Base-by-base conservation (phyloP, 1,140 invertebrate species). In the Drosophila carrolli region DNA sequence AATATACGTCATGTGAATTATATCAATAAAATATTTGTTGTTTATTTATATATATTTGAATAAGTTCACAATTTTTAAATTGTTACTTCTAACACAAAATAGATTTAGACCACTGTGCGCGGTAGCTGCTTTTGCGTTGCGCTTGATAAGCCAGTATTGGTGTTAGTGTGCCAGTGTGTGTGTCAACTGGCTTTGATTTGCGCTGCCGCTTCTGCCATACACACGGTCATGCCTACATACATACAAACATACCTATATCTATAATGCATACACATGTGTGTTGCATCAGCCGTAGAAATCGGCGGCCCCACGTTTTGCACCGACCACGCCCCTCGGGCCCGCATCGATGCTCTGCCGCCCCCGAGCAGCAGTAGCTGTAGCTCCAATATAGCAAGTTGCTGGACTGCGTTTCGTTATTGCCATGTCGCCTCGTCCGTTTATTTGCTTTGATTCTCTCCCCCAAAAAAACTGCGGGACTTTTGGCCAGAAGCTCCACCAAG, bases 241-340 rank as follows among this genome's bases (percentile, higher is more conserved):
- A 6, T 32, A 23, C 16, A 16, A 16, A 16, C 27, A 35, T 56
- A 48, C 29, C 57, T 38, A 44, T 44, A 50, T 68, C 29, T 35
- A 43, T 67, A 50, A 32, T 71, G 61, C 55, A 57, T 66, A 54
- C 61, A 74, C 50, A 75, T 85, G 83, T 82, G 79, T 86, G 83
- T 86, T 86, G 83, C 83, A 86, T 86, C 83, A 86, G 83, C 83
- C 83, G 72, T 88, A 86, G 83, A 88, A 86, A 88, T 86, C 83
- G 79, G 62, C 83, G 75, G 83, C 72, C 85, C 68, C 66, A 88
- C 78, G 79, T 73, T 81, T 81, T 63, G 62, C 79, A 74, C 66
- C 75, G 63, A 78, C 83, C 83, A 84, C 78, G 78, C 82, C 78
- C 68, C 70, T 40, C 27, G 19, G 37, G 11, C 14, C 35, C 35